Percentiles rank a stretch among this genome's conserved stretches.
These are phyloP conservation scores for Clostera curtula DNA, from an alignment of 2,888 invertebrate genomes.

Conservation along the genomic window DNA sequence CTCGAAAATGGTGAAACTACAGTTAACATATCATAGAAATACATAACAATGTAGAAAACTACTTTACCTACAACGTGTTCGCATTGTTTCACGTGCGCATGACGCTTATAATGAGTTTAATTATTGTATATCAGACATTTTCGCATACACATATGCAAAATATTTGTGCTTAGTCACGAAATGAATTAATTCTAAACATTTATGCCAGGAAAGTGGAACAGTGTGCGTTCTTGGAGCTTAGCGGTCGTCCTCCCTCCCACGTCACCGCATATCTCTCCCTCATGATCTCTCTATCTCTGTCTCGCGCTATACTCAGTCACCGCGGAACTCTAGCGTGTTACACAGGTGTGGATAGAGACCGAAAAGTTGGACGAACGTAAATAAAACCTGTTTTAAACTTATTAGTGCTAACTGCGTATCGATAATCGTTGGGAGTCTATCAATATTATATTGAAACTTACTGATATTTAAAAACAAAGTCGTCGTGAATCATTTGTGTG, in stretches of 20 bases:
- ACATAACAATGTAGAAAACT: too few species aligned
- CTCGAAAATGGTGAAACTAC: too few species aligned
- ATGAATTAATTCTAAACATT: conserved; percentile 17
- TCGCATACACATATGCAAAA: conserved; percentile 2
- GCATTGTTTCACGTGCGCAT: too few species aligned
- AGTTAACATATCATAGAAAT: too few species aligned
- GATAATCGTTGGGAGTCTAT: too few species aligned
- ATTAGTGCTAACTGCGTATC: conserved; percentile 19
- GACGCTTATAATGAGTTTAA: too few species aligned
- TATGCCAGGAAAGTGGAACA: conserved; percentile 39
- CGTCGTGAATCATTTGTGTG: conserved; percentile 25
- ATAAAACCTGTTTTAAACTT: conserved; percentile 46
- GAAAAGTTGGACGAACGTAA: conserved; percentile 40
- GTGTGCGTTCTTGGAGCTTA: conserved; percentile 56
- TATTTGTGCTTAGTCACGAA: conserved; percentile 12
- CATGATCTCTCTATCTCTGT: conserved; percentile 55
- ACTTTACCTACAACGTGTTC: too few species aligned
- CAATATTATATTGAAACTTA: too few species aligned
- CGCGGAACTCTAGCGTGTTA: conserved; percentile 51
- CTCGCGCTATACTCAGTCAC: conserved; percentile 55
- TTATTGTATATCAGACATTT: neutral
- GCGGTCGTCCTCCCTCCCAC: conserved; percentile 65
- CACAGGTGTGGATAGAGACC: conserved; percentile 47
- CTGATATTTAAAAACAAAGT: too few species aligned
- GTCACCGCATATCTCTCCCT: conserved; percentile 50